Evolutionary conservation across 1,140 invertebrate genomes (phyloP).

Genomic region (Dreissena polymorpha): DNA sequence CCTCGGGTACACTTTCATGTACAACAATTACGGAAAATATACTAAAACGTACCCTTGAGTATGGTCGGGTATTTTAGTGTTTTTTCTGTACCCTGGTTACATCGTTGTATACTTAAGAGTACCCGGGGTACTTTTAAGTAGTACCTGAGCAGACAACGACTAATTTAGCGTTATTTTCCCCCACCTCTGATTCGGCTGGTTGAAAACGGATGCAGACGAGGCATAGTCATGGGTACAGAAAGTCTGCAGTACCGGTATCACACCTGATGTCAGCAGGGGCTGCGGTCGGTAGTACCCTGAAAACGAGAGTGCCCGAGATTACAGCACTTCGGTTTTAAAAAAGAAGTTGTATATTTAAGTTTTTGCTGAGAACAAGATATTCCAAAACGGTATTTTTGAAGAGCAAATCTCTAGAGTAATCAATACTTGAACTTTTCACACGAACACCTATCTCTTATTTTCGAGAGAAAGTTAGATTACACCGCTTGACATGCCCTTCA

Average conservation of each 20-base stretch:
- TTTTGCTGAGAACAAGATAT: neutral
- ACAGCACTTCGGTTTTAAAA: neutral
- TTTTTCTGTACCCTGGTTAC: too few relatives aligned
- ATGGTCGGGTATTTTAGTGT: too few relatives aligned
- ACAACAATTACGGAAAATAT: too few relatives aligned
- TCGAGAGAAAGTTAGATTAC: neutral
- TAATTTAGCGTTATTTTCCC: too few relatives aligned
- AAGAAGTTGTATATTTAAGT: neutral
- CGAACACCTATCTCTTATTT: neutral
- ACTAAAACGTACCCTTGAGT: too few relatives aligned
- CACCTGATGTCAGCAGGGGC: constrained; percentile 31
- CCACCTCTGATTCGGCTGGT: constrained; percentile 15
- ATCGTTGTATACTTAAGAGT: too few relatives aligned
- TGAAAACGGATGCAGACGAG: neutral
- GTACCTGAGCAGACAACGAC: too few relatives aligned
- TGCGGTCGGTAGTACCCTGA: constrained; percentile 21
- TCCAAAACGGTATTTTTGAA: neutral
- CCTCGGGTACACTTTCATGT: too few relatives aligned
- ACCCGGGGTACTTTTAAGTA: too few relatives aligned
- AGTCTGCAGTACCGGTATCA: constrained; percentile 42
- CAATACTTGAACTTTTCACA: neutral
- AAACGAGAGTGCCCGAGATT: neutral
- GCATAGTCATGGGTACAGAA: constrained; percentile 11
- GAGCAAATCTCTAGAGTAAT: neutral
- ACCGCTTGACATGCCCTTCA: too few relatives aligned